Percentiles rank a stretch among this genome's conserved stretches.
These are phyloP conservation scores for Melanostoma mellinum DNA, from an alignment of 2,888 invertebrate species.

Conservation along the genomic window DNA sequence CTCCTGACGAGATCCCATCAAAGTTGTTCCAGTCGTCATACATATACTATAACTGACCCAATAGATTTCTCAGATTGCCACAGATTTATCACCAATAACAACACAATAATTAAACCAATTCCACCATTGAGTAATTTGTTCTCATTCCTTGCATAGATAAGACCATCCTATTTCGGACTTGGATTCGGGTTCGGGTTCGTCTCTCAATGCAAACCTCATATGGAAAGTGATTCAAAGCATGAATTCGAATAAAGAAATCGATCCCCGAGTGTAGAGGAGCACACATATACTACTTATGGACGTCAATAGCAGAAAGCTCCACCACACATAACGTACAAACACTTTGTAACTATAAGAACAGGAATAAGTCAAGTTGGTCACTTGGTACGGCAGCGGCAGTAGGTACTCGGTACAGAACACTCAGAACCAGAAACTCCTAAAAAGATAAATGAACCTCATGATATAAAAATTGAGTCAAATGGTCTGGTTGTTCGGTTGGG, in stretches of 20 bases:
- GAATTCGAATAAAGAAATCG: slow-evolving; percentile 28
- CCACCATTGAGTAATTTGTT: slow-evolving; percentile 22
- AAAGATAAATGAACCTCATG: slow-evolving; percentile 29
- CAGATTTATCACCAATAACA: slow-evolving; percentile 16
- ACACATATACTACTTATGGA: slow-evolving; percentile 13
- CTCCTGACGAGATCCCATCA: not conserved
- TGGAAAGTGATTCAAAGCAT: slow-evolving; percentile 42
- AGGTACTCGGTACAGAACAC: slow-evolving; percentile 8
- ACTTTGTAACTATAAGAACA: slow-evolving; percentile 26
- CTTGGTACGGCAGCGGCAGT: not conserved
- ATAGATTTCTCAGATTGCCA: slow-evolving; percentile 16
- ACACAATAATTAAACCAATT: slow-evolving; percentile 33
- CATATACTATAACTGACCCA: not conserved
- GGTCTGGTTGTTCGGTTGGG: not conserved
- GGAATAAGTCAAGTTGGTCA: slow-evolving; percentile 31
- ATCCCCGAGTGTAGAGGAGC: not conserved
- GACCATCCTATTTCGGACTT: slow-evolving; percentile 20
- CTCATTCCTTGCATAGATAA: slow-evolving; percentile 4
- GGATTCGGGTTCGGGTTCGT: not conserved
- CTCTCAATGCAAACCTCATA: not conserved
- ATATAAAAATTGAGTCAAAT: slow-evolving; percentile 38
- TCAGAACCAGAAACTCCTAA: slow-evolving; percentile 26
- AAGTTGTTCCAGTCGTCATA: not conserved
- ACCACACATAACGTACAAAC: slow-evolving; percentile 24
- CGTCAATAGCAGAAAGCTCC: slow-evolving; percentile 35